Conservation (phyloP, 2,888 invertebrate genomes). For the Drosophila nigritarsus region DNA sequence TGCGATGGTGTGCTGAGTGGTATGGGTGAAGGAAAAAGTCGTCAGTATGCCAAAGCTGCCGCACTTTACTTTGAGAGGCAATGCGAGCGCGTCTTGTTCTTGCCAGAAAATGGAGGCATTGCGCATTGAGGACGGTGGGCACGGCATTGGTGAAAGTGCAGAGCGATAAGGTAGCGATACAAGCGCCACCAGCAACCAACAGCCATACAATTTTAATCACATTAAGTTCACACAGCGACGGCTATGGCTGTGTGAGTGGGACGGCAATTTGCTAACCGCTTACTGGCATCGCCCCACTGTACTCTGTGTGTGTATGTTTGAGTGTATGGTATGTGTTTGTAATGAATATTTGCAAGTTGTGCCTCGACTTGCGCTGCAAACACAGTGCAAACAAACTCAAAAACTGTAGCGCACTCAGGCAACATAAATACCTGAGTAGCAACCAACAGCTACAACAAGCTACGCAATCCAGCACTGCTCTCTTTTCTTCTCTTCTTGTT, state of each 20-base stretch:
- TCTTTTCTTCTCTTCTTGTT: conserved; percentile 8
- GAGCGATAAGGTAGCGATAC: conserved; percentile 39
- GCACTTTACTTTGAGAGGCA: conserved; percentile 63
- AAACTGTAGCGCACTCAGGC: conserved; percentile 79
- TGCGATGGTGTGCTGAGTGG: not conserved
- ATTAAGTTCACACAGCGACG: conserved; percentile 64
- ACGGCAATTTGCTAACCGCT: conserved; percentile 22
- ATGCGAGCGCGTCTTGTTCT: conserved; percentile 22
- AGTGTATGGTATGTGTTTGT: conserved; percentile 45
- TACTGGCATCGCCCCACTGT: not conserved
- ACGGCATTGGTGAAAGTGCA: conserved; percentile 55
- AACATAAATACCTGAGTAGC: conserved; percentile 71
- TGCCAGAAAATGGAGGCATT: conserved; percentile 6
- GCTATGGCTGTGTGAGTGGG: conserved; percentile 14
- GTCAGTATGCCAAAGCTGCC: conserved; percentile 40
- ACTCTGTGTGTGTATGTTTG: conserved; percentile 6
- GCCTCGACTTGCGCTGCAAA: conserved; percentile 64
- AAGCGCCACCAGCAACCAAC: conserved; percentile 31
- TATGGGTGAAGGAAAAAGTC: conserved; percentile 7
- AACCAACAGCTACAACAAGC: conserved; percentile 41
- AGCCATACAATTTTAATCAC: conserved; percentile 77
- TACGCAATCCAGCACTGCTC: conserved; percentile 12
- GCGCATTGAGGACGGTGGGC: conserved; percentile 7
- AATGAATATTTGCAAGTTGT: conserved; percentile 72
- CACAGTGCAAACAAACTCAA: conserved; percentile 78